A percentile compares a stretch with the other conserved stretches of the same genome.
Evolutionary conservation across 2,113 vertebrate genomes (phyloP).

Genomic region (Nycticorax nycticorax): DNA sequence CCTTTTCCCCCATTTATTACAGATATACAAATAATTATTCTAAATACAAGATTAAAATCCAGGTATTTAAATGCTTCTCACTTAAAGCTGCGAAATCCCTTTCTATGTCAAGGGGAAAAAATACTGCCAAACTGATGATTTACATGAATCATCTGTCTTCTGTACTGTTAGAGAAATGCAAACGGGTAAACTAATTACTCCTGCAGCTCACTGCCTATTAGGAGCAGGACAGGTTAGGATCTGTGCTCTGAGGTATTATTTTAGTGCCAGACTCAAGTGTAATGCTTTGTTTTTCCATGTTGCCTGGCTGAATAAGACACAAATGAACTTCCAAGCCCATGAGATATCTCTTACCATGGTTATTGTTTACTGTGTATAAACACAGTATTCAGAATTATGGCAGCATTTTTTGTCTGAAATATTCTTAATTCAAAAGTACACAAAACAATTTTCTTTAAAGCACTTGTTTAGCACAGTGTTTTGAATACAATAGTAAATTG

Average conservation of each 20-base stretch:
- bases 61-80: background rate
- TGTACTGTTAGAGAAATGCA: background rate
- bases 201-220: background rate
- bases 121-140: background rate
- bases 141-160: background rate
- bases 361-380: background rate
- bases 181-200: background rate
- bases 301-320: background rate
- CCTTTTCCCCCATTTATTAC: background rate
- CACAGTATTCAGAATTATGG: background rate
- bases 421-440: background rate
- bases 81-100: background rate
- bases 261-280: background rate
- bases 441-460: background rate
- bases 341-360: background rate
- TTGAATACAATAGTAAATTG: background rate
- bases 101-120: background rate
- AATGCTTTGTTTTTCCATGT: background rate
- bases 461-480: background rate
- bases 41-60: background rate
- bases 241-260: background rate
- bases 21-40: background rate
- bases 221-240: background rate
- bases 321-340: background rate
- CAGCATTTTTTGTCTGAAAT: background rate